Base-by-base conservation (phyloP, 2,888 invertebrate species). In the Oligia fasciuncula region DNA sequence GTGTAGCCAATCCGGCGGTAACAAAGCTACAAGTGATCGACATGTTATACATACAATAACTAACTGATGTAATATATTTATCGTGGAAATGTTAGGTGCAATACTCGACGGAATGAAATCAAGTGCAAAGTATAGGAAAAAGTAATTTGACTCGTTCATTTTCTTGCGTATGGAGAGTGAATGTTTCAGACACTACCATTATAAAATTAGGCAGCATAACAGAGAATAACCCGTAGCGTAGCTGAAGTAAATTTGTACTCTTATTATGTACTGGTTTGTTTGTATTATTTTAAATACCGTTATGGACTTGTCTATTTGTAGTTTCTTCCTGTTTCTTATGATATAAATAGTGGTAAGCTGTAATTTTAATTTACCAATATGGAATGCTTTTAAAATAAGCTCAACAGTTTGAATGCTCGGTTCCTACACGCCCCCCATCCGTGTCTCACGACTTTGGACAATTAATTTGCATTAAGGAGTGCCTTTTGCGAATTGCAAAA, bases 301-400 rank as follows among this genome's bases (percentile, higher is more conserved):
- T 92, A 91, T 91, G 85, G 89, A 91, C 91, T 92, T 92, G 90
- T 93, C 93, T 93, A 93, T 91, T 90, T 91, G 94, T 95, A 94
- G 94, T 92, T 90, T 94, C 93, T 94, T 95, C 95, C 94, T 90
- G 93, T 94, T 93, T 94, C 93, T 93, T 93, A 93, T 90, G 88
- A 91, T 93, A 93, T 87, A 84, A 83, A 87, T 92, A 94, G 91
- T 87, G 69, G 79, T 94, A 94, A 93, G 93, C 90, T 88, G 87
- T 86, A 79, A 87, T 88, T 90, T 88, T 90, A 85, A 81, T 91
- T 90, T 83, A 87, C 80, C 84, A 71, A 75, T 85, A 85, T 88
- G 79, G 87, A 87, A 89, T 85, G 91, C 91, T 92, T 91, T 75
- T 89, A 77, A 49, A 73, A 83, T 90, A 89, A 91, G 92, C 91